Evolutionary conservation across 2,113 vertebrate species (phyloP).

Genomic region (Tamias sibiricus): DNA sequence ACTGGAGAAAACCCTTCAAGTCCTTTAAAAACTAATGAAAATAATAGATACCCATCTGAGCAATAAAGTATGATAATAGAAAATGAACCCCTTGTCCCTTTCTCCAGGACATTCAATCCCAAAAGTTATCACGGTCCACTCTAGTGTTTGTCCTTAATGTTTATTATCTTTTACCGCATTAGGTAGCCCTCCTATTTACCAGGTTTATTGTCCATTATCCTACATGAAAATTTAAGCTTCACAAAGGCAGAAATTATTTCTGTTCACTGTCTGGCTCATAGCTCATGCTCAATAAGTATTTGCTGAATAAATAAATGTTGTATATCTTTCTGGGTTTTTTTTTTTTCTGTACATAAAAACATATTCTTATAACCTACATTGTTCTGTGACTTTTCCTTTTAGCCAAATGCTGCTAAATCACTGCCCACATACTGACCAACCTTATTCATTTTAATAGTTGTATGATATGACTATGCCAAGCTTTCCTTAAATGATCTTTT

Average conservation of each 20-base stretch:
- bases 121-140: neutral
- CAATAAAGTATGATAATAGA: neutral
- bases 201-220: neutral
- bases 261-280: neutral
- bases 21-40: slow-evolving; percentile 15
- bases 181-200: neutral
- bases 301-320: neutral
- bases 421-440: neutral
- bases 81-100: neutral
- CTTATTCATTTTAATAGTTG: slow-evolving; percentile 44
- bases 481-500: slow-evolving; percentile 2
- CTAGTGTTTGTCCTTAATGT: neutral
- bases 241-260: neutral
- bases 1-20: neutral
- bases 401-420: neutral
- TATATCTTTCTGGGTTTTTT: neutral
- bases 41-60: neutral
- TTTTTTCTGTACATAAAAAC: neutral
- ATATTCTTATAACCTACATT: neutral
- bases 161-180: neutral
- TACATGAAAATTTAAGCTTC: slow-evolving; percentile 4
- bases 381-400: neutral
- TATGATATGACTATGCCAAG: neutral
- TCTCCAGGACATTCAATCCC: neutral
- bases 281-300: slow-evolving; percentile 1